Evolutionary conservation across 2,797 vertebrate genomes (phyloP).

Genomic region (Numenius phaeopus): DNA sequence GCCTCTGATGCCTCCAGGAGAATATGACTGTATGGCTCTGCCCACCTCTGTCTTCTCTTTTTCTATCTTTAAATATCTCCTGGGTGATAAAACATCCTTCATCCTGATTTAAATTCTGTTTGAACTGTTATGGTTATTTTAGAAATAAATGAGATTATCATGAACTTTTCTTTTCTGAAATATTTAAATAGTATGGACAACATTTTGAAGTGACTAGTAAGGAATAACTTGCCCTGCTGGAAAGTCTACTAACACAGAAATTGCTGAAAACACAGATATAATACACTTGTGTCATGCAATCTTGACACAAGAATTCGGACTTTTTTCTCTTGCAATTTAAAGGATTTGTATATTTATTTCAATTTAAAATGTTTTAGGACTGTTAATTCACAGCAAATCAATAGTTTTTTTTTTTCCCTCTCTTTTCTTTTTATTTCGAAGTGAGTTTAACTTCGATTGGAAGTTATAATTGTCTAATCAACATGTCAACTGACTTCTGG

Average conservation of each 20-base stretch:
- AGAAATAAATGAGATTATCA: not conserved
- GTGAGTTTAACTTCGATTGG: not conserved
- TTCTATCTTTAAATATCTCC: not conserved
- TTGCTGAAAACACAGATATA: not conserved
- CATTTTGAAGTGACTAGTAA: not conserved
- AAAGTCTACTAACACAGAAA: not conserved
- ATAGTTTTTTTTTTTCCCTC: rapidly evolving
- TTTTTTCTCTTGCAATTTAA: not conserved
- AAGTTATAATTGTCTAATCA: not conserved
- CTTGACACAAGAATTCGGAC: not conserved
- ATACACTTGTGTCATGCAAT: not conserved
- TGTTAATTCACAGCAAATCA: not conserved
- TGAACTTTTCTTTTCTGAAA: not conserved
- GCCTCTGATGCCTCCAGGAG: not conserved
- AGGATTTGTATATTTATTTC: not conserved
- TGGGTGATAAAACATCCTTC: not conserved
- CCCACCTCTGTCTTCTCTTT: not conserved
- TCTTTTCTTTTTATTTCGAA: not conserved
- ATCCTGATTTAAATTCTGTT: not conserved
- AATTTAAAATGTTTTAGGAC: not conserved
- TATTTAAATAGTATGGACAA: not conserved
- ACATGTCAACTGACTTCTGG: not conserved
- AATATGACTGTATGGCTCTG: rapidly evolving
- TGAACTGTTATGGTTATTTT: not conserved
- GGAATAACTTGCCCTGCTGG: not conserved